Conservation (phyloP, 2,113 vertebrate species). For the Tylochromis polylepis region DNA sequence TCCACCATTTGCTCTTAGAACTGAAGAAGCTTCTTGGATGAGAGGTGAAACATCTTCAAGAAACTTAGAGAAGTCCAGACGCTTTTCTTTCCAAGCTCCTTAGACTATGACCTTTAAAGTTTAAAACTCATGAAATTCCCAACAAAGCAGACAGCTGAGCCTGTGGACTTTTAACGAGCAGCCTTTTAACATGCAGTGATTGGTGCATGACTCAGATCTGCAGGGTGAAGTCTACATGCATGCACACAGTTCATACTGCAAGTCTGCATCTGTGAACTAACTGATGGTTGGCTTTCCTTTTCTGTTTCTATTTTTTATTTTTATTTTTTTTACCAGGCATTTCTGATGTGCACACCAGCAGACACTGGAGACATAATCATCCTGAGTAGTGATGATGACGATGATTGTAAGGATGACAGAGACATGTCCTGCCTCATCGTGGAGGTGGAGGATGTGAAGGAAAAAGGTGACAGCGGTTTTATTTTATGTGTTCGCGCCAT, state of each 20-base stretch:
- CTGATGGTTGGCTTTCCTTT: neutral
- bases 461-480: neutral
- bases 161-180: neutral
- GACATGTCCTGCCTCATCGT: constrained; percentile 22
- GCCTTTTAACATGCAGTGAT: neutral
- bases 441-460: constrained; percentile 18
- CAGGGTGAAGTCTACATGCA: neutral
- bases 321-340: neutral
- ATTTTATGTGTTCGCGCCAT: neutral
- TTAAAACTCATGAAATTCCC: no score
- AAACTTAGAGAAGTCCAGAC: no score
- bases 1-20: no score
- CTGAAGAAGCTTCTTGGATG: no score
- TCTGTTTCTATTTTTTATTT: neutral
- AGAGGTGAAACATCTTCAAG: no score
- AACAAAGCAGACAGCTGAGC: neutral
- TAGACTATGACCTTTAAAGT: no score
- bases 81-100: no score
- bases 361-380: constrained; percentile 60
- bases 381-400: constrained; percentile 64
- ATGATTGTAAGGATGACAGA: neutral
- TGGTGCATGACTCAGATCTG: neutral
- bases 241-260: neutral
- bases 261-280: neutral
- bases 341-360: constrained; percentile 2